Evolutionary conservation across 2,113 vertebrate genomes (phyloP).

Genomic region (Falcunculus frontatus): DNA sequence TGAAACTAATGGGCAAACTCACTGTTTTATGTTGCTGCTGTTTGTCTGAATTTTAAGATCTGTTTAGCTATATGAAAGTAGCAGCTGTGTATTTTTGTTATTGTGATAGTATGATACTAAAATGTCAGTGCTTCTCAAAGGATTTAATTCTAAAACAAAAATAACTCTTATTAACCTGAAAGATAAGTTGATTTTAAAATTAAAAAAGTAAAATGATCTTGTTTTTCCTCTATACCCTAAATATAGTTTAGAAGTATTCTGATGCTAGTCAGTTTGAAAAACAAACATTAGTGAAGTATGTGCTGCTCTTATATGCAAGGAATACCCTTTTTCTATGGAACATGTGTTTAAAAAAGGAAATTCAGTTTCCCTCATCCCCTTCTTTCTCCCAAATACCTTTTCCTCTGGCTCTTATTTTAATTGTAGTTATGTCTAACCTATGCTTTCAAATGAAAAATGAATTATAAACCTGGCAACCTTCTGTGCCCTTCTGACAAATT

Average conservation of each 20-base stretch:
- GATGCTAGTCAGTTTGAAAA: not conserved
- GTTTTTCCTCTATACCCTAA: not conserved
- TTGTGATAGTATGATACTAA: not conserved
- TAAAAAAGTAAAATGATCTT: not conserved
- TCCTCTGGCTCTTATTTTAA: not conserved
- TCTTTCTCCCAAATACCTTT: not conserved
- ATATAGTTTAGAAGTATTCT: not conserved
- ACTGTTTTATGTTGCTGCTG: not conserved
- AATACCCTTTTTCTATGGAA: not conserved
- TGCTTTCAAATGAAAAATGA: not conserved
- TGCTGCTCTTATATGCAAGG: not conserved
- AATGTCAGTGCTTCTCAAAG: not conserved
- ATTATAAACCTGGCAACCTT: not conserved
- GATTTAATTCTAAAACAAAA: not conserved
- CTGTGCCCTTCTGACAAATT: not conserved
- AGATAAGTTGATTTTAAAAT: not conserved
- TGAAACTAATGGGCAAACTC: not conserved
- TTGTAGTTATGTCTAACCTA: not conserved
- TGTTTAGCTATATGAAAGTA: not conserved
- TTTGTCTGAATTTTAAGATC: not conserved
- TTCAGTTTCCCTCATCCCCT: not conserved
- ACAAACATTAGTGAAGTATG: not conserved
- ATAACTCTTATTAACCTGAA: not conserved
- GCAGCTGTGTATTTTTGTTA: not conserved
- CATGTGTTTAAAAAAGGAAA: not conserved